Base-by-base conservation (phyloP, 2,797 vertebrate genomes). In the Galago senegalensis region DNA sequence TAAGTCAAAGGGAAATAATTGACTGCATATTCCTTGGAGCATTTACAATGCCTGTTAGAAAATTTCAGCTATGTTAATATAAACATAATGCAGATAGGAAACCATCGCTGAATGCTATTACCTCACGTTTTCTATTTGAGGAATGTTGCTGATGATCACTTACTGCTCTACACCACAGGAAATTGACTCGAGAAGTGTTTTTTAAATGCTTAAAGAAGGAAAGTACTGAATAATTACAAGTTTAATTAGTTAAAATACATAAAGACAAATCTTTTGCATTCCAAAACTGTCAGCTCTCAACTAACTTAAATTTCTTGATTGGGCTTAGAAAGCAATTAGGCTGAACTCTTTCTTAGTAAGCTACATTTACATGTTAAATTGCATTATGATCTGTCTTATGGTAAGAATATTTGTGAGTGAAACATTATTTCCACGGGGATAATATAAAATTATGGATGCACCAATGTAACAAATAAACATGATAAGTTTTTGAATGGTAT, bases 161-260 rank as follows among this genome's bases (percentile, higher is more conserved):
- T 92, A 93, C 56, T 85, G 81, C 84, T 93, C 23, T 70, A 56
- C 92, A 94, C 75, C 79, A 91, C 43, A 95, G 83, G 63, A 95
- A 97, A 97, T 86, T 95, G 73, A 93, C 87, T 88, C 90, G 79
- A 94, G 94, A 86, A 86, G 82, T 76, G 12, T 88, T 89, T 89
- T 85, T 76, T 90, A 90, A 96, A 75, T 96, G 65, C 65, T 92
- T 86, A 94, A 88, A 96, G 53, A 94, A 75, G 53, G 34, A 96
- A 88, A 94, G 90, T 93, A 83, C 84, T 96, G 90, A 98, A 96
- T 97, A 95, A 97, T 96, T 97, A 73, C 85, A 94, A 87, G 73
- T 97, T 96, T 94, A 96, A 97, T 97, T 94, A 96, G 95, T 82
- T 93, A 93, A 96, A 98, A 97, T 96, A 95, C 93, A 81, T 92